A percentile compares a stretch with the other conserved stretches of the same genome.
phyloP scores from a whole-genome alignment of 1,140 invertebrate species.

The Ephestia elutella region DNA sequence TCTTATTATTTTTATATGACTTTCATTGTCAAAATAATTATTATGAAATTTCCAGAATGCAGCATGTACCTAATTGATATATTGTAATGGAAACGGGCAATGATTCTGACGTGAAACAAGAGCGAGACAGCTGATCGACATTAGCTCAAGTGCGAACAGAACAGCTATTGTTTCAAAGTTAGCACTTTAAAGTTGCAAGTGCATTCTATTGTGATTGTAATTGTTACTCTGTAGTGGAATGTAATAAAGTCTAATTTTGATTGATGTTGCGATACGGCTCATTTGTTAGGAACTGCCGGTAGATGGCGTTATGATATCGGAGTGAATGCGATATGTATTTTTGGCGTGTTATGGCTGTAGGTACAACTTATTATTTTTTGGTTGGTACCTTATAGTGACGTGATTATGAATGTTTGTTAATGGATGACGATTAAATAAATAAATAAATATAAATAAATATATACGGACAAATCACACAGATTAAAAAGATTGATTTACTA shows the following conservation, averaged over 20 bases:
- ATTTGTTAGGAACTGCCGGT: slow-evolving; percentile 35
- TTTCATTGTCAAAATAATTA: too few relatives aligned
- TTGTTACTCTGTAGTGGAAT: slow-evolving; percentile 49
- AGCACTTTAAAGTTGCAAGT: slow-evolving; percentile 45
- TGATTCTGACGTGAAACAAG: slow-evolving; percentile 59
- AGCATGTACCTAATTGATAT: slow-evolving; percentile 18
- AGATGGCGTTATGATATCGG: slow-evolving; percentile 59
- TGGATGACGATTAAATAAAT: too few relatives aligned
- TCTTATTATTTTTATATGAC: too few relatives aligned
- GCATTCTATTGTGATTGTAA: slow-evolving; percentile 48
- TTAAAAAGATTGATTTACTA: too few relatives aligned
- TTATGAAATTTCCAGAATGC: too few relatives aligned
- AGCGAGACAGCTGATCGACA: slow-evolving; percentile 43
- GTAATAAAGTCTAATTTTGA: slow-evolving; percentile 48
- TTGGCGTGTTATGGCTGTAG: slow-evolving; percentile 10
- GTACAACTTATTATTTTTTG: neutral
- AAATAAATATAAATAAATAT: too few relatives aligned
- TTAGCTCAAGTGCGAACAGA: slow-evolving; percentile 37
- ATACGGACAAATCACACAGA: too few relatives aligned
- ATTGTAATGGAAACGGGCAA: slow-evolving; percentile 70
- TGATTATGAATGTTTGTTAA: too few relatives aligned
- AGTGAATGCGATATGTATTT: slow-evolving; percentile 18
- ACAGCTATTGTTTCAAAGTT: slow-evolving; percentile 38
- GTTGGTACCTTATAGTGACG: neutral
- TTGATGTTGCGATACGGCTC: slow-evolving; percentile 18